phyloP scores from a whole-genome alignment of 1,140 invertebrate species.

The Diploscapter pachys region DNA sequence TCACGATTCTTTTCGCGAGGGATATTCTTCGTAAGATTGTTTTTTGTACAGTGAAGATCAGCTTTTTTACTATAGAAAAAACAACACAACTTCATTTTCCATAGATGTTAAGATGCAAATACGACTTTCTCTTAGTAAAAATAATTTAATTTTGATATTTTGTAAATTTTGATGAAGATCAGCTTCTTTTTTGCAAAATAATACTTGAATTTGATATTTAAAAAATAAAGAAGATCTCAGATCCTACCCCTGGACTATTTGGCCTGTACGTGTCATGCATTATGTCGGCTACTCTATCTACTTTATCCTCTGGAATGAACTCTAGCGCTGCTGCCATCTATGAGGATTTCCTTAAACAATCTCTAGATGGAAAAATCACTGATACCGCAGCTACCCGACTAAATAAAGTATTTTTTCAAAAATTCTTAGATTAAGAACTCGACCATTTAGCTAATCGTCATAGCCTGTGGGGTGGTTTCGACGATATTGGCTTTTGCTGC shows the following conservation, averaged over 20 bases:
- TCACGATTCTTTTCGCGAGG: slow-evolving; percentile 38
- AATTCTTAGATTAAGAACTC: background rate
- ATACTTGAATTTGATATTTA: no score
- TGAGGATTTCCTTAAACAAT: slow-evolving; percentile 41
- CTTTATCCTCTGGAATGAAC: slow-evolving; percentile 40
- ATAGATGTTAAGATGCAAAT: no score
- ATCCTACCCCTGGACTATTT: slow-evolving; percentile 37
- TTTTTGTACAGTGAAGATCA: background rate
- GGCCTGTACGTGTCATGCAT: slow-evolving; percentile 36
- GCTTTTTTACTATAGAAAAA: background rate
- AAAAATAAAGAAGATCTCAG: slow-evolving; percentile 1
- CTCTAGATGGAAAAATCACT: slow-evolving; percentile 25
- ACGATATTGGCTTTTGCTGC: slow-evolving; percentile 37
- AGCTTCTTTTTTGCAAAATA: no score
- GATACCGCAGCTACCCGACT: slow-evolving; percentile 32
- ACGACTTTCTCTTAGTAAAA: no score
- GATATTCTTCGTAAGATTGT: slow-evolving; percentile 34
- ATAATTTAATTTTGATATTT: no score
- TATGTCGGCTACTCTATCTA: slow-evolving; percentile 37
- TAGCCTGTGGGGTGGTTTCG: slow-evolving; percentile 28
- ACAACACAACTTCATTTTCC: no score
- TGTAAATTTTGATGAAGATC: no score
- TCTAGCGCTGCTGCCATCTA: slow-evolving; percentile 40
- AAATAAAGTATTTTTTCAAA: slow-evolving; percentile 23
- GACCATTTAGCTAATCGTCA: slow-evolving; percentile 25